Evolutionary conservation across 2,888 invertebrate genomes (phyloP).

Genomic region (Temnothorax unifasciatus): DNA sequence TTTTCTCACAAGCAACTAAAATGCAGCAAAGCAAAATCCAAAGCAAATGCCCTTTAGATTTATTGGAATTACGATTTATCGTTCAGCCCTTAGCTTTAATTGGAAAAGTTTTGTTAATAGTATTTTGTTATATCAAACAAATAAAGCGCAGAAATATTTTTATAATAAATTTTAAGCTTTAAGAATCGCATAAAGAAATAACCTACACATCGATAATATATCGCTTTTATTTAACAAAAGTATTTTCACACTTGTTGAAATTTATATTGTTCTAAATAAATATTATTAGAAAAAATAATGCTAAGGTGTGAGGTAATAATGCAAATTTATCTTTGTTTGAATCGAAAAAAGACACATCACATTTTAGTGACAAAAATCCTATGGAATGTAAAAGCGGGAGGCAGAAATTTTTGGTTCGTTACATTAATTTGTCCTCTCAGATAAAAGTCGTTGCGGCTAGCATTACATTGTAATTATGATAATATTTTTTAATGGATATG

Average conservation of each 20-base stretch:
- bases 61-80: not conserved
- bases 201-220: not conserved
- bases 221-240: not conserved
- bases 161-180: not conserved
- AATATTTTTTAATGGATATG: conserved; percentile 53
- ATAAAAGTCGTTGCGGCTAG: conserved; percentile 31
- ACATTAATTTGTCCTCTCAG: conserved; percentile 33
- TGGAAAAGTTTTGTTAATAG: not conserved
- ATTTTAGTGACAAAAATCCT: conserved; percentile 35
- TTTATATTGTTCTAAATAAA: not conserved
- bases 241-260: not conserved
- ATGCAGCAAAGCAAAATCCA: not conserved
- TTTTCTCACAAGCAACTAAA: not conserved
- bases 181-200: not conserved
- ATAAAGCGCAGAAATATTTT: not conserved
- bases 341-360: not conserved
- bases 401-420: conserved; percentile 42
- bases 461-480: conserved; percentile 53
- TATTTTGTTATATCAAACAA: not conserved
- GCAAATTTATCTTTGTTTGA: conserved; percentile 32
- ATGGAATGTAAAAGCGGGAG: conserved; percentile 4
- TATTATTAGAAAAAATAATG: conserved; percentile 25
- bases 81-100: not conserved
- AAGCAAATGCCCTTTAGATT: not conserved
- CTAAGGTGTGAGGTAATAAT: not conserved